These are phyloP conservation scores for Euthynnus affinis DNA, from an alignment of 2,797 vertebrate species.

Conservation along the genomic window DNA sequence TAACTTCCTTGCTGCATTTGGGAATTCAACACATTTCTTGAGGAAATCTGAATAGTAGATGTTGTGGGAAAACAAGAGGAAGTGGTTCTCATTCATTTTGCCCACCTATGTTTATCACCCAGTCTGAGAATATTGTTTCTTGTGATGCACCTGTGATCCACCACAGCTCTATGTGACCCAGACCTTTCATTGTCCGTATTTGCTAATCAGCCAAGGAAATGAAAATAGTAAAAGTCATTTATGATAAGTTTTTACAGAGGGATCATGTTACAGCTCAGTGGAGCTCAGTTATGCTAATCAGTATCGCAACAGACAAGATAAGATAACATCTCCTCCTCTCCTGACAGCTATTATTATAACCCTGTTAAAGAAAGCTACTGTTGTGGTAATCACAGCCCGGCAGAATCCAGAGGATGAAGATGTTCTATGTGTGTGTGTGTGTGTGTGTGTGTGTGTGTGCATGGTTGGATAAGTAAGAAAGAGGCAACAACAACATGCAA, in stretches of 20 bases:
- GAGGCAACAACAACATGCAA: not conserved
- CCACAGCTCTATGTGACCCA: not conserved
- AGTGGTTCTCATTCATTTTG: not conserved
- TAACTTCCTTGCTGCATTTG: no score
- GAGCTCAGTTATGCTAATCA: slow-evolving; percentile 53
- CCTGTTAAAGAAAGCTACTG: slow-evolving; percentile 44
- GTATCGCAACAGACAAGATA: slow-evolving; percentile 45
- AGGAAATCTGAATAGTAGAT: not conserved
- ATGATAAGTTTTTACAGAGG: slow-evolving; percentile 35
- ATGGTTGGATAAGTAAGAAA: slow-evolving; percentile 13
- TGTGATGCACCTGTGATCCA: not conserved
- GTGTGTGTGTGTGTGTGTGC: not conserved
- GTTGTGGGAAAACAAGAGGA: not conserved
- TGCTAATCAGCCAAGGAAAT: not conserved
- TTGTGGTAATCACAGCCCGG: slow-evolving; percentile 37
- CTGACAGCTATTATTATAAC: slow-evolving; percentile 57
- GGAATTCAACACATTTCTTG: not conserved
- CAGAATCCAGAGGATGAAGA: slow-evolving; percentile 33
- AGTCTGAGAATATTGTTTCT: not conserved
- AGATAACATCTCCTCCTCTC: slow-evolving; percentile 49
- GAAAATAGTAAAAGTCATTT: not conserved
- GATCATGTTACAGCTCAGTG: slow-evolving; percentile 25
- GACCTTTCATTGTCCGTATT: not conserved
- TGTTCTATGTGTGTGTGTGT: not conserved
- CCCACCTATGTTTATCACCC: not conserved